Evolutionary conservation across 23 tunicate genomes (phyloP).

Genomic region (Aplidium turbinatum): DNA sequence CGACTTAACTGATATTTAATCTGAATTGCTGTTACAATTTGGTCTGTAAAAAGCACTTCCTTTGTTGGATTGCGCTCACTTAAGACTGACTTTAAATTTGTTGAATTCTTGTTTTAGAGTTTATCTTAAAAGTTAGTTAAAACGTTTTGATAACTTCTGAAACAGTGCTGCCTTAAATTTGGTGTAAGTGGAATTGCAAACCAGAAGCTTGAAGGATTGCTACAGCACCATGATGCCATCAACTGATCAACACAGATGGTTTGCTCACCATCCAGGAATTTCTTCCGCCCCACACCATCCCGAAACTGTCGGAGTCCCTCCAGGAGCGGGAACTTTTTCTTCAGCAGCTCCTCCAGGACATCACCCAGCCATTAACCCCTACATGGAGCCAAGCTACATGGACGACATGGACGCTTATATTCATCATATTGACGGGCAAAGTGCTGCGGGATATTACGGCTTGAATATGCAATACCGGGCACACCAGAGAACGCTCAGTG

Average conservation of each 20-base stretch:
- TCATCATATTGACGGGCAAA: slow-evolving; percentile 68
- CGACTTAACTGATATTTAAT: too few species aligned
- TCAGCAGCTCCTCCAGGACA: slow-evolving; percentile 33
- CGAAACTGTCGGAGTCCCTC: slow-evolving; percentile 21
- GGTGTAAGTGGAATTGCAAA: too few species aligned
- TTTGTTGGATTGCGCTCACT: too few species aligned
- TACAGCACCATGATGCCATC: slow-evolving; percentile 87
- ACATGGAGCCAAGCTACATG: slow-evolving; percentile 60
- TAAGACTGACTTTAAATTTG: too few species aligned
- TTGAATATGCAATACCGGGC: slow-evolving; percentile 57
- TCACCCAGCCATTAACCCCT: slow-evolving; percentile 67
- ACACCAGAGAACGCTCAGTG: slow-evolving; percentile 64
- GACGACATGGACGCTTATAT: slow-evolving; percentile 82
- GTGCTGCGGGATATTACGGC: slow-evolving; percentile 57
- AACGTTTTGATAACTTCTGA: too few species aligned
- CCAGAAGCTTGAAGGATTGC: too few species aligned
- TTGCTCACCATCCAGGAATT: slow-evolving; percentile 41
- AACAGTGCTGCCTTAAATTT: too few species aligned
- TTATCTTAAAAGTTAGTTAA: too few species aligned
- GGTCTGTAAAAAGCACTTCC: too few species aligned
- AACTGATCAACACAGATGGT: slow-evolving; percentile 84
- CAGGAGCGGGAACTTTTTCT: slow-evolving; percentile 31
- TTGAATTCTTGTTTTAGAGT: too few species aligned
- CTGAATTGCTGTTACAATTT: too few species aligned
- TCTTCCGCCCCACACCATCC: slow-evolving; percentile 44